Base-by-base conservation (phyloP, 92 coral and sea anemone genomes). In the Blastomussa wellsi region DNA sequence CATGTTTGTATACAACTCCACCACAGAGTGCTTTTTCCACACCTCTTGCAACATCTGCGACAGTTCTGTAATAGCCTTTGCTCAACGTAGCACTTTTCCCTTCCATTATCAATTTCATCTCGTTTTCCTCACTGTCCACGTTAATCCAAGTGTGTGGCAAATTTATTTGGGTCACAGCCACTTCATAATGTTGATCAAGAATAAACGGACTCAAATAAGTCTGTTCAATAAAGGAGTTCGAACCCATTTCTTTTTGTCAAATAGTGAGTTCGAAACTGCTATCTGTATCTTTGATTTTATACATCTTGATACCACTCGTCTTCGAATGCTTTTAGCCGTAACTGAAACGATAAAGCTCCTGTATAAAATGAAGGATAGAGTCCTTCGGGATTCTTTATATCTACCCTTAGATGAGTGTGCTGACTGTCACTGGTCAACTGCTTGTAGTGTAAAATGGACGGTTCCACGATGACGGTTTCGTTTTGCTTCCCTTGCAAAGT, bases 121-220 rank as follows among this genome's bases (percentile, higher is more conserved):
- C 47, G 24, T 69, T 69, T 17, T 69, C 44, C 22, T 35, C 74
- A 47, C n/a, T 36, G 74, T 69, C 47, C 74, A 69, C 74, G 11
- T 69, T 69, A 69, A 69, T 35, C 74, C 74, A 69, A 69, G 74
- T 69, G 74, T 69, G 74, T 0, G 74, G 74, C 12, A 36, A 35
- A 69, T 69, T 69, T 35, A 69, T 69, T 33, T 36, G 74, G 16
- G 74, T 69, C 10, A 69, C 74, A 17, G 74, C 74, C 8, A 69
- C 74, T 69, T 69, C 74, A 38, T 69, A 69, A 69, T 69, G 74
- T 33, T 69, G 74, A 69, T 69, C 74, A 26, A 69, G 74, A 16
- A 69, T 35, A 69, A 69, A 69, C 42, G 74, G 74, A 0, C 20
- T 69, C n/a, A 69, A 69, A 19, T 69, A 69, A 11, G 74, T 69